Conservation (phyloP, 2,888 invertebrate species). For the Andrena marginata region DNA sequence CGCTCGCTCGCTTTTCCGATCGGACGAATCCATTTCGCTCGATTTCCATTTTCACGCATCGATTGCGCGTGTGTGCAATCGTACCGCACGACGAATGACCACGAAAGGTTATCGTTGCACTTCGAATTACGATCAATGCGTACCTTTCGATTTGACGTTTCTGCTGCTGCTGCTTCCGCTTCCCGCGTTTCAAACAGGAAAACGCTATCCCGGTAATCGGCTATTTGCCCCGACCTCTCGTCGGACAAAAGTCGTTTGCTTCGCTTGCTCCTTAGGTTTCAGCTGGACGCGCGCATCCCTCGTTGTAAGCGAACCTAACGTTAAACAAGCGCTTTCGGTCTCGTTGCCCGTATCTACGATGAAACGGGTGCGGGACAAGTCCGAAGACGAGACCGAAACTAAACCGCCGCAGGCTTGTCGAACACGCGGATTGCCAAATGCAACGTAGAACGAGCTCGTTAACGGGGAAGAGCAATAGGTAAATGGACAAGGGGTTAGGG, state of each 20-base stretch:
- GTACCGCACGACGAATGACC: slow-evolving; percentile 74
- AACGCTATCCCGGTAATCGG: too few relatives aligned
- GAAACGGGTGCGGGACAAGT: background rate
- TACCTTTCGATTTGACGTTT: slow-evolving; percentile 60
- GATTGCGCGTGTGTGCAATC: slow-evolving; percentile 74
- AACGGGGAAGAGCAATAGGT: slow-evolving; percentile 46
- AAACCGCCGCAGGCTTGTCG: slow-evolving; percentile 25
- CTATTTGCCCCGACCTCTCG: too few relatives aligned
- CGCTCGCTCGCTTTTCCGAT: slow-evolving; percentile 65
- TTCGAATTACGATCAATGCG: slow-evolving; percentile 76
- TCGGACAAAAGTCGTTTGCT: too few relatives aligned
- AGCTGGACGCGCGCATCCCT: background rate
- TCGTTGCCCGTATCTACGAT: background rate
- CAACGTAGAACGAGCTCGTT: slow-evolving; percentile 22
- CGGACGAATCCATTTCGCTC: slow-evolving; percentile 79
- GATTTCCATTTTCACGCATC: slow-evolving; percentile 83
- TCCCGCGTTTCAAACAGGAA: background rate
- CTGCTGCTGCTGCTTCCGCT: slow-evolving; percentile 27
- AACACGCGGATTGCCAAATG: slow-evolving; percentile 9
- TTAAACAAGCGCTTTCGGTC: background rate
- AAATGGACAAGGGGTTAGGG: slow-evolving; percentile 28
- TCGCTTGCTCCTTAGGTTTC: background rate
- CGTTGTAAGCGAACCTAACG: too few relatives aligned
- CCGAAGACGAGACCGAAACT: background rate
- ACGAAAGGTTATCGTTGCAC: slow-evolving; percentile 80